Base-by-base conservation (phyloP, 1,140 invertebrate species). In the Babylonia areolata region DNA sequence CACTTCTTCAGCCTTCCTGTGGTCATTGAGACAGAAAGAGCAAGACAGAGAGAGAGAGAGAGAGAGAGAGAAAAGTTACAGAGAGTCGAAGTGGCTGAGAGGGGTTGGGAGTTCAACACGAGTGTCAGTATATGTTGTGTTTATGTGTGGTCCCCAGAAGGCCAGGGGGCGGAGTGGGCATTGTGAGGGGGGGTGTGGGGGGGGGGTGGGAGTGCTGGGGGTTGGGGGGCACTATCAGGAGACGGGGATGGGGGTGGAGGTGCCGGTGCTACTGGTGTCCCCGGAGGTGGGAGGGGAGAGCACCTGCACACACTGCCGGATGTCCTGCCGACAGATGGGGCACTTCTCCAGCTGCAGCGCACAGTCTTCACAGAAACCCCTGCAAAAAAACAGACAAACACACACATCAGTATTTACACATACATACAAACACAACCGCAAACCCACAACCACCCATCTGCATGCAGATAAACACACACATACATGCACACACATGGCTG, bases 311-410 rank as follows among this genome's bases (percentile, higher is more conserved):
- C 89, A 33, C 81, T 90, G 89, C 40, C 88, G 75, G 85, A 97
- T 97, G 51, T 93, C 89, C 37, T 96, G 95, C 89, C 97, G 95
- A 94, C 97, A 98, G 95, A 98, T 96, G n/a, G 98, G 98, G 94
- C 98, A 98, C 86, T 96, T 96, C 86, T 96, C 95, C 85, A 98
- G 91, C 92, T 97, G 96, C 78, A 96, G 95, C 15, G 97, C 96
- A 95, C 98, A 98, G 6, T 95, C 95, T 81, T 95, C 95, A 94
- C 97, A 98, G 94, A 98, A 98, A 71, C 97, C 97, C 89, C 97
- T 98, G 95, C 88, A 37, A 37, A 51, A 51, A 51, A 11, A 23
- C 28, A 64, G 3, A 64, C 15, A 64, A 12, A 64, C 28, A 64
- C 58, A 64, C 58, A 64, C 28, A n/a, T 23, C 5, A 12, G 28